Percentiles rank a stretch among this genome's conserved stretches.
phyloP scores from a whole-genome alignment of 2,888 invertebrate genomes.

The Metopia argyrocephala region DNA sequence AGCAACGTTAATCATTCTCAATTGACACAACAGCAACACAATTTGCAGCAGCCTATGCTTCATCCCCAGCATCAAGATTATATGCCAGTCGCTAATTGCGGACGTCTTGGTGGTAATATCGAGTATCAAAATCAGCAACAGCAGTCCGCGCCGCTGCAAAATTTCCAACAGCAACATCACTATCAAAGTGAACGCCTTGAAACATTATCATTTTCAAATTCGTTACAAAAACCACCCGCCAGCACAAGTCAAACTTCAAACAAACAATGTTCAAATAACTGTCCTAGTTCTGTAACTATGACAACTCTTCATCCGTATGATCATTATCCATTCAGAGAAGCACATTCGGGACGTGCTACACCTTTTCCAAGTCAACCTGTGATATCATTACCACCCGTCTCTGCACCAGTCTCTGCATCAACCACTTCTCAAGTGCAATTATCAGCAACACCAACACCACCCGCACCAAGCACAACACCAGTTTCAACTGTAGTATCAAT shows the following conservation, averaged over 20 bases:
- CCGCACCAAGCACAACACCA: slow-evolving; percentile 69
- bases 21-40: slow-evolving; percentile 68
- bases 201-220: slow-evolving; percentile 61
- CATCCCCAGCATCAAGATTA: slow-evolving; percentile 72
- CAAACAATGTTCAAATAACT: slow-evolving; percentile 66
- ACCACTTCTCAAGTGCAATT: slow-evolving; percentile 50
- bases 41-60: slow-evolving; percentile 67
- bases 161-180: slow-evolving; percentile 67
- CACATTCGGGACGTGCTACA: slow-evolving; percentile 83
- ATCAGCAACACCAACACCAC: slow-evolving; percentile 31
- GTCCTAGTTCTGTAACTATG: slow-evolving; percentile 68
- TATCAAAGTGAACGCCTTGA: slow-evolving; percentile 71
- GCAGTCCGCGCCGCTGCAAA: slow-evolving; percentile 65
- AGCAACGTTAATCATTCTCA: slow-evolving; percentile 63
- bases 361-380: slow-evolving; percentile 81
- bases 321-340: slow-evolving; percentile 78
- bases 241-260: slow-evolving; percentile 49
- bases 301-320: slow-evolving; percentile 76
- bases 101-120: slow-evolving; percentile 73
- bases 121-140: slow-evolving; percentile 74
- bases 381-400: slow-evolving; percentile 60
- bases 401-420: slow-evolving; percentile 49
- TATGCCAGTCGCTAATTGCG: slow-evolving; percentile 75
- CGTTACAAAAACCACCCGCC: slow-evolving; percentile 61
- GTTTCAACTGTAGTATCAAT: slow-evolving; percentile 59